These are phyloP conservation scores for Prochilodus magdalenae DNA, from an alignment of 2,113 vertebrate species.

Conservation along the genomic window DNA sequence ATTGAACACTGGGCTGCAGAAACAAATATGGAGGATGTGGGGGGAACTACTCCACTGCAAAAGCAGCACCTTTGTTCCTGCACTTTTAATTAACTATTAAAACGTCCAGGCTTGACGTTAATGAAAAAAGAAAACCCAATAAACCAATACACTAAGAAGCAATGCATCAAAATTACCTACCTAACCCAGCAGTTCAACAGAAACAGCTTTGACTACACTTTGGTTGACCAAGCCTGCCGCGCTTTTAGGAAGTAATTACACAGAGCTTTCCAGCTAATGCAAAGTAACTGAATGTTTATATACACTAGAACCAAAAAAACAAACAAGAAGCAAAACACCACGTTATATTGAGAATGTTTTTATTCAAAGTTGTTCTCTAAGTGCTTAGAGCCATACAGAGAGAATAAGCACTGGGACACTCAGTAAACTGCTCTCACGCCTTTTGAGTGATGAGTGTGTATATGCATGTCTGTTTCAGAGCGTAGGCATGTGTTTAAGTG, in stretches of 20 bases:
- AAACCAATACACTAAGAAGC: background rate
- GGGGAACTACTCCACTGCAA: no score
- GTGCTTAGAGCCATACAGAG: conserved; percentile 69
- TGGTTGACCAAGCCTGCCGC: no score
- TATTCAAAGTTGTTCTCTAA: conserved; percentile 81
- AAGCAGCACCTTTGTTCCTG: no score
- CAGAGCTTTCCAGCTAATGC: no score
- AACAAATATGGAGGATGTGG: no score
- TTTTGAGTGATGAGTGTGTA: conserved; percentile 63
- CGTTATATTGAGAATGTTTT: conserved; percentile 79
- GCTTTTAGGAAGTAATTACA: no score
- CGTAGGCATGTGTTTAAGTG: conserved; percentile 36
- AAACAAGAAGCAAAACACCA: background rate
- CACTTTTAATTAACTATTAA: no score
- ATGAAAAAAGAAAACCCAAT: no score
- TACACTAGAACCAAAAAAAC: background rate
- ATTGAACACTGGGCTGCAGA: no score
- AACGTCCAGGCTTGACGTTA: no score
- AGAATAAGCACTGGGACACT: conserved; percentile 57
- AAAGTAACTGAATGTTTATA: no score
- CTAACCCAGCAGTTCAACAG: background rate
- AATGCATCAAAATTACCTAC: background rate
- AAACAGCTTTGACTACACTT: background rate
- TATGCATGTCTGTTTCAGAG: conserved; percentile 36
- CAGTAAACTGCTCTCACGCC: conserved; percentile 42